phyloP scores from a whole-genome alignment of 1,140 invertebrate species.

The Lepeophtheirus salmonis region DNA sequence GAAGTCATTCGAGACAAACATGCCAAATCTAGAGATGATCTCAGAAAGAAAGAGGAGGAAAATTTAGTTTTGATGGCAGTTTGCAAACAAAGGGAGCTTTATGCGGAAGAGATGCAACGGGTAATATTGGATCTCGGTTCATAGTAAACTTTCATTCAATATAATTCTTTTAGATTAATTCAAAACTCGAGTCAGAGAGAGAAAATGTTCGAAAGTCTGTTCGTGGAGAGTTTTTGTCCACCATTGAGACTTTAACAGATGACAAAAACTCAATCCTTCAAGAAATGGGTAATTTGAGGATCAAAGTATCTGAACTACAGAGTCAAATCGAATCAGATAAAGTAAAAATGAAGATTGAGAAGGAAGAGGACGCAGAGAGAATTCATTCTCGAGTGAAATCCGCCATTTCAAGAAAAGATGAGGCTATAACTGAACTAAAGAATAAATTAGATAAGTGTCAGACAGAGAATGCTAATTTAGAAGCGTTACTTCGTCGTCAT shows the following conservation, averaged over 20 bases:
- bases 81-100: slow-evolving; percentile 8
- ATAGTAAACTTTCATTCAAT: too few relatives aligned
- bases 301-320: not conserved
- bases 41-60: not conserved
- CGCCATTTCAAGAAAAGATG: slow-evolving; percentile 12
- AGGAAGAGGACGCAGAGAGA: not conserved
- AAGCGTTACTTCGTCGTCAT: not conserved
- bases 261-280: not conserved
- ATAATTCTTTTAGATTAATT: not conserved
- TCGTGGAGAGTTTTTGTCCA: slow-evolving; percentile 9
- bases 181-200: slow-evolving; percentile 5
- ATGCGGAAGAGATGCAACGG: too few relatives aligned
- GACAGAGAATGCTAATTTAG: slow-evolving; percentile 1
- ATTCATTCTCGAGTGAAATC: slow-evolving; percentile 6
- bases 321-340: not conserved
- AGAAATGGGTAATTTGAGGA: slow-evolving; percentile 4
- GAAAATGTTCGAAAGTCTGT: slow-evolving; percentile 5
- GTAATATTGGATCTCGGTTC: too few relatives aligned
- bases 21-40: not conserved
- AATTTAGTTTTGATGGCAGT: not conserved
- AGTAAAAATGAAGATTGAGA: not conserved
- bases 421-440: slow-evolving; percentile 3
- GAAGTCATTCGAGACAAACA: slow-evolving; percentile 3
- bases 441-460: not conserved
- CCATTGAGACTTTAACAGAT: not conserved